Conservation (phyloP, 2,113 vertebrate species). For the Synchiropus splendidus region DNA sequence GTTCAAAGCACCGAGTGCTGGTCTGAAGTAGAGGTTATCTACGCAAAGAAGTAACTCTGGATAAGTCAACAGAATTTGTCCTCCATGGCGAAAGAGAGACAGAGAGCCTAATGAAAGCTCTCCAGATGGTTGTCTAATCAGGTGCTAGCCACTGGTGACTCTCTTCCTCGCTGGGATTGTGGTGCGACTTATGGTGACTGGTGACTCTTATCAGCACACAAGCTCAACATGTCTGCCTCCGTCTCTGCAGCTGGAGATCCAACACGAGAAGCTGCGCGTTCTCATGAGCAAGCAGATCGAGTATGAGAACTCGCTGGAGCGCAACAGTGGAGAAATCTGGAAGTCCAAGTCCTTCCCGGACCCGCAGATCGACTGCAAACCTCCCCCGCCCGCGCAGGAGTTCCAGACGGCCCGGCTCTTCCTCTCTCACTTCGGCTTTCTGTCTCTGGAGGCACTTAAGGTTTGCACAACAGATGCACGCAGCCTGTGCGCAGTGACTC, state of each 20-base stretch:
- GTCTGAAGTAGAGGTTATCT: too few species aligned
- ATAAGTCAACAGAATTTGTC: too few species aligned
- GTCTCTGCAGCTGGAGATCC: conserved; percentile 74
- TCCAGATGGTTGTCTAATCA: too few species aligned
- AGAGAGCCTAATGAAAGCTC: too few species aligned
- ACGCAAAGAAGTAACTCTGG: too few species aligned
- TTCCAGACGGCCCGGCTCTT: conserved; percentile 94
- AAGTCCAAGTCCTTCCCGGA: conserved; percentile 80
- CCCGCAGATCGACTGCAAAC: conserved; percentile 82
- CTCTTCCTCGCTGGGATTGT: background rate
- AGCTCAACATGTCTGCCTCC: background rate
- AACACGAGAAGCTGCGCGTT: conserved; percentile 80
- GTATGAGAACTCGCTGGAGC: conserved; percentile 80
- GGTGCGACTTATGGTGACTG: conserved; percentile 1
- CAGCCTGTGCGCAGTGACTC: too few species aligned
- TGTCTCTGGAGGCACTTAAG: conserved; percentile 90
- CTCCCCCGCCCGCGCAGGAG: conserved; percentile 82
- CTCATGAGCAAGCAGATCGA: conserved; percentile 86
- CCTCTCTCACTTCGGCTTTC: conserved; percentile 91
- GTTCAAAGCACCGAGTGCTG: too few species aligned
- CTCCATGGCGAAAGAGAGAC: too few species aligned
- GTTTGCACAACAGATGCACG: conserved; percentile 39
- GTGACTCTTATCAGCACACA: background rate
- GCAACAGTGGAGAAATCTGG: conserved; percentile 77
- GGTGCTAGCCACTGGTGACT: background rate